Evolutionary conservation across 2,888 invertebrate species (phyloP).

Genomic region (Melieria crassipennis): DNA sequence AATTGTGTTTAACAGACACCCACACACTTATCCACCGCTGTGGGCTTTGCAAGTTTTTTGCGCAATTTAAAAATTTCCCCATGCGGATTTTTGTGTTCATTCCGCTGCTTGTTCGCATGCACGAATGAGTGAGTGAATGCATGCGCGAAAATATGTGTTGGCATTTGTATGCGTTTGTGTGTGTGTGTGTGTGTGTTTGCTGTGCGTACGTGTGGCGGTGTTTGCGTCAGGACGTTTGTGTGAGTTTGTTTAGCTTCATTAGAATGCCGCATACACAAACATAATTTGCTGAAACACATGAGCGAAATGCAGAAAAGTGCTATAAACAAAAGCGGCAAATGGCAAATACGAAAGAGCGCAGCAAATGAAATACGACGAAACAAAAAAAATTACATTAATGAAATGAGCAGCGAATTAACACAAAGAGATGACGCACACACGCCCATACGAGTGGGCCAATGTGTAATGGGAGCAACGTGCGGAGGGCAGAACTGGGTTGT

Average conservation of each 20-base stretch:
- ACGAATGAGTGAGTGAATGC: neutral
- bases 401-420: conserved; percentile 44
- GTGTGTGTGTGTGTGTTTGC: conserved; percentile 7
- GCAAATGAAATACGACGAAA: conserved; percentile 19
- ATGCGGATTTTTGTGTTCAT: too few species aligned
- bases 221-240: conserved; percentile 28
- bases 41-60: too few species aligned
- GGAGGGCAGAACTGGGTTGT: too few species aligned
- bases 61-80: neutral
- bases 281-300: conserved; percentile 43
- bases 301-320: conserved; percentile 38
- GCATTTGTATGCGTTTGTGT: conserved; percentile 1
- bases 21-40: too few species aligned
- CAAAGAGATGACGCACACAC: conserved; percentile 23
- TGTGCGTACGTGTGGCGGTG: conserved; percentile 16
- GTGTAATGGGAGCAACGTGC: too few species aligned
- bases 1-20: too few species aligned
- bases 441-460: too few species aligned
- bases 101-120: too few species aligned
- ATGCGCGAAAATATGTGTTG: neutral
- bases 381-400: conserved; percentile 42
- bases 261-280: conserved; percentile 40
- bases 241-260: conserved; percentile 37
- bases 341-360: conserved; percentile 9
- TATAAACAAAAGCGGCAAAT: conserved; percentile 1